These are phyloP conservation scores for Hippopotamus amphibius DNA, from an alignment of 2,113 vertebrate genomes.

Conservation along the genomic window DNA sequence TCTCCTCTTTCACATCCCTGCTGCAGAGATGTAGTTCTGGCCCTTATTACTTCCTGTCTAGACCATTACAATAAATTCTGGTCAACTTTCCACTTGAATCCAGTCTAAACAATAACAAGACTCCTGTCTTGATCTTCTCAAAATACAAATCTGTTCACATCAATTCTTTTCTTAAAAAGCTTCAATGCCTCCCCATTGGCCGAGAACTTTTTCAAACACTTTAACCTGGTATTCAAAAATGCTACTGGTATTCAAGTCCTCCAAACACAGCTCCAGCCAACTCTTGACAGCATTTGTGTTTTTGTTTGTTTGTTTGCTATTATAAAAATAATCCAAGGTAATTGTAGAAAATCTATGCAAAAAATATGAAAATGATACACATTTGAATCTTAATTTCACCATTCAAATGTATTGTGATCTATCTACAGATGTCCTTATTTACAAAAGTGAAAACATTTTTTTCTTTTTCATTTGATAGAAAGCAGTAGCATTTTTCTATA, in stretches of 20 bases:
- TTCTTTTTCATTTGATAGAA: not conserved
- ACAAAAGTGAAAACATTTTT: not conserved
- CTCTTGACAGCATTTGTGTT: not conserved
- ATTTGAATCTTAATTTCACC: not conserved
- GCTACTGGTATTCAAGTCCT: not conserved
- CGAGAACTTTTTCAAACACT: not conserved
- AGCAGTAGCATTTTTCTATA: not conserved
- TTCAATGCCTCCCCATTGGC: not conserved
- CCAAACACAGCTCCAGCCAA: not conserved
- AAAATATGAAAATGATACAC: conserved; percentile 2
- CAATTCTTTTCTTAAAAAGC: conserved; percentile 33
- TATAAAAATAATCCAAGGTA: not conserved
- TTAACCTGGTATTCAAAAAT: not conserved
- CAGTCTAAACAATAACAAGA: conserved; percentile 72
- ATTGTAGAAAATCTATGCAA: not conserved
- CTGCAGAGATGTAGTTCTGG: conserved; percentile 17
- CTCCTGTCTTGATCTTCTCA: conserved; percentile 39
- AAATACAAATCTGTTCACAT: conserved; percentile 54
- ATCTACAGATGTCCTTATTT: not conserved
- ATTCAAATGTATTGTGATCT: not conserved
- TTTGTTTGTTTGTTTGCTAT: not conserved
- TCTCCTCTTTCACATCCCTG: conserved; percentile 1
- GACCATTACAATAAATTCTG: conserved; percentile 71
- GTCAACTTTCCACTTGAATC: conserved; percentile 53
- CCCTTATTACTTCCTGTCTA: conserved; percentile 70